Percentiles rank a stretch among this genome's conserved stretches.
phyloP scores from a whole-genome alignment of 2,113 vertebrate genomes.

The Platysteira castanea region DNA sequence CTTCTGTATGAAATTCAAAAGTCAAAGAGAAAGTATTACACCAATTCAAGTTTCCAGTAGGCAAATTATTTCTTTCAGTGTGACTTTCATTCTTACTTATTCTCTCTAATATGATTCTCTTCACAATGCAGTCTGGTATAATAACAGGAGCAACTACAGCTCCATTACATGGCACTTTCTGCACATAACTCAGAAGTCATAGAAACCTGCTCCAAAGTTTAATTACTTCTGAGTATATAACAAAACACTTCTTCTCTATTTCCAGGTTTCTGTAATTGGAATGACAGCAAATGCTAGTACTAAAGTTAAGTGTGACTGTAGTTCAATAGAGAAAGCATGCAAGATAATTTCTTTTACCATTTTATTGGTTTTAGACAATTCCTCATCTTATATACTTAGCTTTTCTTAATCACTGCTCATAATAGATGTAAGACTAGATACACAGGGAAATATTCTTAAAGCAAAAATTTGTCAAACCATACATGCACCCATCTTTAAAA shows the following conservation, averaged over 20 bases:
- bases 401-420: not conserved
- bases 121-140: not conserved
- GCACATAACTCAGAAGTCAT: not conserved
- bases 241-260: not conserved
- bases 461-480: not conserved
- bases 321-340: not conserved
- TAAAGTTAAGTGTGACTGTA: not conserved
- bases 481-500: not conserved
- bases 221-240: conserved; percentile 20
- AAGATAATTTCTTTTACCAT: not conserved
- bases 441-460: not conserved
- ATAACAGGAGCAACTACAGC: not conserved
- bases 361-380: not conserved
- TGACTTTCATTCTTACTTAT: not conserved
- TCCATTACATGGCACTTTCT: not conserved
- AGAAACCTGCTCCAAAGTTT: not conserved
- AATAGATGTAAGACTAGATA: not conserved
- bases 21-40: not conserved
- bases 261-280: conserved; percentile 16
- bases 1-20: not conserved
- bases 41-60: not conserved
- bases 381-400: not conserved
- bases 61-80: conserved; percentile 22
- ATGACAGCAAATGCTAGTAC: not conserved
- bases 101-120: not conserved